These are phyloP conservation scores for Polyodon spathula DNA, from an alignment of 2,113 vertebrate genomes.

Conservation along the genomic window DNA sequence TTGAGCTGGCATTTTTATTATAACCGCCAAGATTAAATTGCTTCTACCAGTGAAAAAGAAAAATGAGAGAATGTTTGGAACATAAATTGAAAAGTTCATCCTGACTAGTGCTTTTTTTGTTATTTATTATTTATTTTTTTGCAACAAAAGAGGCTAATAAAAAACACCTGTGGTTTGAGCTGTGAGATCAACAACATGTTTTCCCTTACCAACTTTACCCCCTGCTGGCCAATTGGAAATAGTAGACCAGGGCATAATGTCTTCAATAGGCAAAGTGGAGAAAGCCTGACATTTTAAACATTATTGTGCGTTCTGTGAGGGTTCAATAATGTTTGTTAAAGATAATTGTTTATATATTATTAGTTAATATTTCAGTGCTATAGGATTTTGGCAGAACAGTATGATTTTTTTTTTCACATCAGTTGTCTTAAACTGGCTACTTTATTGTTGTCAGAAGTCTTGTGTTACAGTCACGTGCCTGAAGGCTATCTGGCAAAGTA, in stretches of 20 bases:
- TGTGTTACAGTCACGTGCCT: too few species aligned
- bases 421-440: too few species aligned
- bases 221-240: slow-evolving; percentile 28
- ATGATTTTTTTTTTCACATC: too few species aligned
- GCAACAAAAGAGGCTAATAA: slow-evolving; percentile 48
- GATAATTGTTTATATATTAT: slow-evolving; percentile 10
- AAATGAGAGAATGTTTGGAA: slow-evolving; percentile 26
- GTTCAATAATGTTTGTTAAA: slow-evolving; percentile 1
- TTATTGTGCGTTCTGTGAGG: slow-evolving; percentile 9
- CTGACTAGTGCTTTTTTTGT: slow-evolving; percentile 30
- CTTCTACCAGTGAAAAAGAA: slow-evolving; percentile 41
- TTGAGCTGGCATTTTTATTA: slow-evolving; percentile 37
- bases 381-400: too few species aligned
- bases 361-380: too few species aligned
- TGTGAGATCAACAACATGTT: slow-evolving; percentile 38
- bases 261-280: slow-evolving; percentile 43
- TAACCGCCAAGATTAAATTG: slow-evolving; percentile 41
- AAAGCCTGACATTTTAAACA: slow-evolving; percentile 50
- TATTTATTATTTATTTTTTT: slow-evolving; percentile 41
- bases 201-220: slow-evolving; percentile 18
- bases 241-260: slow-evolving; percentile 47
- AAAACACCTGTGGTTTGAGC: slow-evolving; percentile 60
- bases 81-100: slow-evolving; percentile 16
- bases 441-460: too few species aligned
- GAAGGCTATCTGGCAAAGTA: too few species aligned